Conservation (phyloP, 1,140 invertebrate genomes). For the Brachionus rotundiformis region DNA sequence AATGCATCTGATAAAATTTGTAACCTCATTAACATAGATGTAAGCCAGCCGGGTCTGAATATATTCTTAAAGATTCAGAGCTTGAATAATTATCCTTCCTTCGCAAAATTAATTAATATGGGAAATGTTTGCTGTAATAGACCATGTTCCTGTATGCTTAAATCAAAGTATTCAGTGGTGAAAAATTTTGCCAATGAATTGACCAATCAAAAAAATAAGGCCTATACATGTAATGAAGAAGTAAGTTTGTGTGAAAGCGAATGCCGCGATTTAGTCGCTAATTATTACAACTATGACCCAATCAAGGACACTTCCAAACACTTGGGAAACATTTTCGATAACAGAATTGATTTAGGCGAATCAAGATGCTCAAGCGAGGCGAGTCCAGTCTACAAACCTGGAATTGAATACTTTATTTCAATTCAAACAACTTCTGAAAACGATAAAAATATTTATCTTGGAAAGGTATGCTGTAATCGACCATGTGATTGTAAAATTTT, state of each 20-base stretch:
- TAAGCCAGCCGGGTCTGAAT: not conserved
- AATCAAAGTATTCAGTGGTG: not conserved
- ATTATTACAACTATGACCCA: not conserved
- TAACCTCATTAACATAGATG: not conserved
- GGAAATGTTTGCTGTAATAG: not conserved
- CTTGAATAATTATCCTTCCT: not conserved
- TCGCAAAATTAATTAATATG: not conserved
- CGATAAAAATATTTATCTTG: not conserved
- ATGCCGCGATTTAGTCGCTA: not conserved
- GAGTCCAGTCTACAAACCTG: not conserved
- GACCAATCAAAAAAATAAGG: not conserved
- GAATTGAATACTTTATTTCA: not conserved
- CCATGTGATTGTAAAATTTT: not conserved
- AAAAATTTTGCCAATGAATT: not conserved
- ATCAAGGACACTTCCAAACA: not conserved
- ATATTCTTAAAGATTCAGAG: not conserved
- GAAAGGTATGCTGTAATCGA: not conserved
- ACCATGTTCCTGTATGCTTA: not conserved
- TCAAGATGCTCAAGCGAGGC: not conserved
- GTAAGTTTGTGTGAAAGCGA: not conserved
- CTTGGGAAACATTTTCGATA: not conserved
- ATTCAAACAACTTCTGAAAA: not conserved
- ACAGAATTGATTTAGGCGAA: not conserved
- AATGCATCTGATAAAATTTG: not conserved
- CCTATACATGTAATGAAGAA: not conserved